Evolutionary conservation across 2,113 vertebrate species (phyloP).

Genomic region (Pomatorhinus ruficollis): DNA sequence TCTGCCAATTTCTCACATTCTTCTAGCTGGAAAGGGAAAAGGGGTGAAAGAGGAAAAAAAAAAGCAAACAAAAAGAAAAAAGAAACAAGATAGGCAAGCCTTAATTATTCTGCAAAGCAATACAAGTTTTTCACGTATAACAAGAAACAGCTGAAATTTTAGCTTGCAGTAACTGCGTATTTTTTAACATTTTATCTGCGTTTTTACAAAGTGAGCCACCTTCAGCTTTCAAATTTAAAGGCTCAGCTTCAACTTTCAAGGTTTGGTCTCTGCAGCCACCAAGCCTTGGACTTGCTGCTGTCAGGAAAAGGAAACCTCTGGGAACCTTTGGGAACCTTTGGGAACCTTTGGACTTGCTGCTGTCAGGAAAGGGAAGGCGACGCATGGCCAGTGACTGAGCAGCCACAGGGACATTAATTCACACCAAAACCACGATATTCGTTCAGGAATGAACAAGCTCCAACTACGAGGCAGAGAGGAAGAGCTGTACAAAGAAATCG

Average conservation of each 20-base stretch:
- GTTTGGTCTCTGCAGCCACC: neutral
- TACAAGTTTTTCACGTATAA: neutral
- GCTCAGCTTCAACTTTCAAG: neutral
- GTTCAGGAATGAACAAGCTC: neutral
- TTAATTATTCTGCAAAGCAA: neutral
- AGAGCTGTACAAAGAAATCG: neutral
- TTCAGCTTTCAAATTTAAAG: neutral
- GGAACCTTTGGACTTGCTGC: neutral
- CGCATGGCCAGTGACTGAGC: neutral
- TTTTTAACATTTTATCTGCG: neutral
- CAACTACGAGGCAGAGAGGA: neutral
- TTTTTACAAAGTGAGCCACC: neutral
- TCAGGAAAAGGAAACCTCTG: neutral
- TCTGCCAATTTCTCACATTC: neutral
- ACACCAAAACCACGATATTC: neutral
- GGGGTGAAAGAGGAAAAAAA: accelerated
- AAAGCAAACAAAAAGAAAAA: accelerated
- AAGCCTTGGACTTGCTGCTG: neutral
- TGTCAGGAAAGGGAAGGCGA: neutral
- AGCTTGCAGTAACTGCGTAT: accelerated
- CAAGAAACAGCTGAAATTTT: neutral
- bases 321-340: neutral
- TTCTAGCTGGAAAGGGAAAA: neutral
- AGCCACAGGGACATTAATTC: neutral
- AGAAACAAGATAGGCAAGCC: accelerated